Evolutionary conservation across 2,888 invertebrate genomes (phyloP).

Genomic region (Ophion obscuratus): DNA sequence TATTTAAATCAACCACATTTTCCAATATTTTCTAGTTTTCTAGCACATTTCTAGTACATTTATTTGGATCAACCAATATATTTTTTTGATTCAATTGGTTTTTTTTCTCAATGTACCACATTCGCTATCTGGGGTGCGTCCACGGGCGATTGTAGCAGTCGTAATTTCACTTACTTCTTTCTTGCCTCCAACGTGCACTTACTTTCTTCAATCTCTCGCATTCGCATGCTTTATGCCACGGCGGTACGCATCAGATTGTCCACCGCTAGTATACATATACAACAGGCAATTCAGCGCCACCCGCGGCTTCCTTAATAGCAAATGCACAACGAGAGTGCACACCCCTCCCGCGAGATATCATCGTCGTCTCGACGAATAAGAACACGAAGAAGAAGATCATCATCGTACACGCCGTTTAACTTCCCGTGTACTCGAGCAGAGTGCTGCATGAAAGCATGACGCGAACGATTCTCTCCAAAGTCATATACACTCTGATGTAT

Average conservation of each 20-base stretch:
- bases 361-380: constrained; percentile 54
- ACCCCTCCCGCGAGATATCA: constrained; percentile 65
- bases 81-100: too few relatives aligned
- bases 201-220: constrained; percentile 63
- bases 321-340: constrained; percentile 61
- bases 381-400: constrained; percentile 55
- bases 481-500: constrained; percentile 1
- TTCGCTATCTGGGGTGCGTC: constrained; percentile 22
- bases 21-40: too few relatives aligned
- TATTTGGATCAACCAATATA: too few relatives aligned
- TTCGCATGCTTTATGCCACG: constrained; percentile 43
- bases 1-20: too few relatives aligned
- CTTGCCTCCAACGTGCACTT: constrained; percentile 27
- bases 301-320: constrained; percentile 67
- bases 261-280: constrained; percentile 14
- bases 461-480: constrained; percentile 51
- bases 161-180: constrained; percentile 51
- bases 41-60: too few relatives aligned
- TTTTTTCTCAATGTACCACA: too few relatives aligned
- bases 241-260: constrained; percentile 27
- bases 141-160: constrained; percentile 32
- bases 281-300: constrained; percentile 50
- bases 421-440: constrained; percentile 53
- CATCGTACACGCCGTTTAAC: constrained; percentile 57
- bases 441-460: constrained; percentile 58